Conservation (phyloP, 2,797 vertebrate genomes). For the Holocentrus rufus region DNA sequence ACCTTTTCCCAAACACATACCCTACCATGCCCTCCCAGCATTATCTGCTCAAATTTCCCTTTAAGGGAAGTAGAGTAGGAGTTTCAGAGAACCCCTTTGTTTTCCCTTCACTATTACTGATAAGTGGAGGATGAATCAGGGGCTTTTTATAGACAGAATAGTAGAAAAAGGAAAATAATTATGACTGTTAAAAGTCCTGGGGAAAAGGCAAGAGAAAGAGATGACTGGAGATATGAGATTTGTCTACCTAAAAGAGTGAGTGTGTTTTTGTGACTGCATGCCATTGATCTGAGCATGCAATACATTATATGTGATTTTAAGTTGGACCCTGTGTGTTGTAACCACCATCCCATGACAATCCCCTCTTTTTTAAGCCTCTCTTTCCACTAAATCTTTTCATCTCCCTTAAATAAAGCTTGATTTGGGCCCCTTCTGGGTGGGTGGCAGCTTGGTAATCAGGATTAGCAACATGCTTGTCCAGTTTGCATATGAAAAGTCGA, state of each 20-base stretch:
- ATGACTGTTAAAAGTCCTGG: conserved; percentile 57
- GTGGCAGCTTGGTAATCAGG: conserved; percentile 59
- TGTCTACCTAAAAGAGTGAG: conserved; percentile 49
- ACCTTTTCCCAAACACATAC: conserved; percentile 11
- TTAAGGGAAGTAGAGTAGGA: conserved; percentile 53
- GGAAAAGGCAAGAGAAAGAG: conserved; percentile 45
- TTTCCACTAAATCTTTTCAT: conserved; percentile 9
- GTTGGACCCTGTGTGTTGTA: conserved; percentile 5
- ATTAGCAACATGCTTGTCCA: conserved; percentile 53
- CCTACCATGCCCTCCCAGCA: conserved; percentile 21
- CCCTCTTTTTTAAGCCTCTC: conserved; percentile 3
- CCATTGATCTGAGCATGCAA: conserved; percentile 7
- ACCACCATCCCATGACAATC: neutral
- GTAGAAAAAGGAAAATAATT: conserved; percentile 69
- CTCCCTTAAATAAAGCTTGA: conserved; percentile 36
- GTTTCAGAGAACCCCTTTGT: conserved; percentile 73
- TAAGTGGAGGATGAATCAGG: conserved; percentile 72
- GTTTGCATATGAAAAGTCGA: conserved; percentile 12
- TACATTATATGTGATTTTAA: conserved; percentile 31
- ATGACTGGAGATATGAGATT: conserved; percentile 41
- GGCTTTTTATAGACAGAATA: conserved; percentile 58
- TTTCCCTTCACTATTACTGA: conserved; percentile 70
- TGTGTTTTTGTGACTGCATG: conserved; percentile 20
- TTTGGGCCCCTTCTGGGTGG: conserved; percentile 39
- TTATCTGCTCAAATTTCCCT: conserved; percentile 65